Evolutionary conservation across 1,140 invertebrate species (phyloP).

Genomic region (Sycophaga agraensis): DNA sequence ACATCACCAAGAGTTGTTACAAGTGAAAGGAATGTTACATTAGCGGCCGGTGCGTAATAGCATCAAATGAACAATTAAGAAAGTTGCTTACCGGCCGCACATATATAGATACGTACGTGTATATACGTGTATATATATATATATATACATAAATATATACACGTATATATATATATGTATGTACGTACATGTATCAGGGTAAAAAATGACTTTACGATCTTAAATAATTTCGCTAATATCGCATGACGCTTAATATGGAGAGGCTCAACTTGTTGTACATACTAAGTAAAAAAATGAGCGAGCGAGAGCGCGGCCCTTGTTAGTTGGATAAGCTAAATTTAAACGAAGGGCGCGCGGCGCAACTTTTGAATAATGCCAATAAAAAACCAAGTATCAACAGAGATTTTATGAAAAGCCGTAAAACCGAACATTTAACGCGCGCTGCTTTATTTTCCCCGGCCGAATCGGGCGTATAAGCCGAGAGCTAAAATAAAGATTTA

Average conservation of each 20-base stretch:
- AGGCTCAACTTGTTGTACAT: constrained; percentile 1
- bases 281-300: neutral
- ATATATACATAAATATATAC: too few relatives aligned
- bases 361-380: neutral
- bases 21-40: constrained; percentile 29
- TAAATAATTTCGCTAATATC: constrained; percentile 14
- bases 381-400: neutral
- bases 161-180: too few relatives aligned
- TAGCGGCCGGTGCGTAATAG: constrained; percentile 13
- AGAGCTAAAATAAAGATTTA: too few relatives aligned
- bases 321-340: constrained; percentile 6
- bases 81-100: neutral
- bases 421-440: constrained; percentile 11
- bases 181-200: too few relatives aligned
- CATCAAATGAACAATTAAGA: constrained; percentile 25
- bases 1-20: constrained; percentile 23
- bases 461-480: too few relatives aligned
- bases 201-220: constrained; percentile 16
- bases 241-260: constrained; percentile 5
- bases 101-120: too few relatives aligned
- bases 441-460: too few relatives aligned
- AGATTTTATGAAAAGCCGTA: neutral
- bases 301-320: neutral
- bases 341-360: too few relatives aligned
- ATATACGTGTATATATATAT: too few relatives aligned